Percentiles rank a stretch among this genome's conserved stretches.
Evolutionary conservation across 1,140 invertebrate species (phyloP).

Genomic region (Eufriesea mexicana): DNA sequence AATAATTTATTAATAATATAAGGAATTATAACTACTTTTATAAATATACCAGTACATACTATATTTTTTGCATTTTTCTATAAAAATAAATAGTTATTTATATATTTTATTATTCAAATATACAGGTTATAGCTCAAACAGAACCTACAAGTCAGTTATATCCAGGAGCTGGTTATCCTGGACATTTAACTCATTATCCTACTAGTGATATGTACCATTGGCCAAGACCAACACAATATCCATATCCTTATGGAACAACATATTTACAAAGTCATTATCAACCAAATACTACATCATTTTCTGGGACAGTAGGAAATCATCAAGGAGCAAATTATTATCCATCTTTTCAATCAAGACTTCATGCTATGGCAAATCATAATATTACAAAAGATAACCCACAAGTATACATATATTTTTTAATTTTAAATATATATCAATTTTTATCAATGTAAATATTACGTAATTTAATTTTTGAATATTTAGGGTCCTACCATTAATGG

Average conservation of each 20-base stretch:
- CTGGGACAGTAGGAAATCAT: slow-evolving; percentile 68
- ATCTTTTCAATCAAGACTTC: slow-evolving; percentile 77
- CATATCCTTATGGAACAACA: slow-evolving; percentile 78
- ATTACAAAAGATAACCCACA: slow-evolving; percentile 81
- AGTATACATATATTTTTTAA: slow-evolving; percentile 58
- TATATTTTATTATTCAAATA: slow-evolving; percentile 19
- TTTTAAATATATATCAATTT: background rate
- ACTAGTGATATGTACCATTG: slow-evolving; percentile 74
- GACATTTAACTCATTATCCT: slow-evolving; percentile 75
- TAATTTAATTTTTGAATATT: slow-evolving; percentile 20
- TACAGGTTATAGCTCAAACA: slow-evolving; percentile 75
- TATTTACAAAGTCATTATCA: slow-evolving; percentile 80
- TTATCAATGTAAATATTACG: background rate
- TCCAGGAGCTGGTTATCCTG: slow-evolving; percentile 72
- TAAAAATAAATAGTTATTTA: slow-evolving; percentile 33
- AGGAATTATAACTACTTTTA: background rate
- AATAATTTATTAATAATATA: background rate
- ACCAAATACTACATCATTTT: slow-evolving; percentile 70
- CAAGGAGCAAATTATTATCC: slow-evolving; percentile 78
- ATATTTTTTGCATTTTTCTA: background rate
- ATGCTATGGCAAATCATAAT: slow-evolving; percentile 79
- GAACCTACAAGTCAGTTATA: slow-evolving; percentile 74
- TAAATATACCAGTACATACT: too few species aligned
- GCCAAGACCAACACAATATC: slow-evolving; percentile 78
- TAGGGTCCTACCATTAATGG: slow-evolving; percentile 88